Evolutionary conservation across 2,113 vertebrate genomes (phyloP).

Genomic region (Bothrops jararaca): DNA sequence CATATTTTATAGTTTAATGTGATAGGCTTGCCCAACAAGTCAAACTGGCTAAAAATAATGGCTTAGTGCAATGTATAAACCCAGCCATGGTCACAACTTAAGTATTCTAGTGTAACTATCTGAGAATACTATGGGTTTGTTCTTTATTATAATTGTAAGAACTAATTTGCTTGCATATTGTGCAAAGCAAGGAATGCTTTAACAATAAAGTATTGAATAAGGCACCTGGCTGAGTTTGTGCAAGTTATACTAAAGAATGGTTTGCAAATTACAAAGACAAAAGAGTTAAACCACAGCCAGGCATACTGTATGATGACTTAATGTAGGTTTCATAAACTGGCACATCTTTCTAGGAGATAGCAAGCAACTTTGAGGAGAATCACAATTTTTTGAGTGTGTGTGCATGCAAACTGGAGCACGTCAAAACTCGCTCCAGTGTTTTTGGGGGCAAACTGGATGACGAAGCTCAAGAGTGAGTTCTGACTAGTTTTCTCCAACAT

Average conservation of each 20-base stretch:
- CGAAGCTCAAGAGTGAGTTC: background rate
- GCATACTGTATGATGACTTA: background rate
- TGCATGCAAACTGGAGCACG: background rate
- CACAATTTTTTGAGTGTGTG: background rate
- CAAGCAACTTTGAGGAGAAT: background rate
- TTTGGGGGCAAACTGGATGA: background rate
- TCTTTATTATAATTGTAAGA: background rate
- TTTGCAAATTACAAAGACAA: background rate
- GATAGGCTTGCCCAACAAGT: background rate
- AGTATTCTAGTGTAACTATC: background rate
- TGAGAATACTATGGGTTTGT: background rate
- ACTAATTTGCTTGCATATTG: background rate
- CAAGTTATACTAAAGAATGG: background rate
- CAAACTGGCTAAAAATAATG: background rate
- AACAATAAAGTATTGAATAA: background rate
- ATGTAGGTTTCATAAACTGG: background rate
- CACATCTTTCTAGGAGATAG: background rate
- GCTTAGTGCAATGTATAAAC: background rate
- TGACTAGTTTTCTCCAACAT: background rate
- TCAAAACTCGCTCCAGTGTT: background rate
- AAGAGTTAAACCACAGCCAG: background rate
- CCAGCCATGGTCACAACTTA: background rate
- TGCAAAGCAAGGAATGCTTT: background rate
- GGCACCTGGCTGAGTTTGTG: background rate
- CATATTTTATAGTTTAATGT: background rate